Conservation (phyloP, 2,797 vertebrate species). For the Rhinoraja longicauda region DNA sequence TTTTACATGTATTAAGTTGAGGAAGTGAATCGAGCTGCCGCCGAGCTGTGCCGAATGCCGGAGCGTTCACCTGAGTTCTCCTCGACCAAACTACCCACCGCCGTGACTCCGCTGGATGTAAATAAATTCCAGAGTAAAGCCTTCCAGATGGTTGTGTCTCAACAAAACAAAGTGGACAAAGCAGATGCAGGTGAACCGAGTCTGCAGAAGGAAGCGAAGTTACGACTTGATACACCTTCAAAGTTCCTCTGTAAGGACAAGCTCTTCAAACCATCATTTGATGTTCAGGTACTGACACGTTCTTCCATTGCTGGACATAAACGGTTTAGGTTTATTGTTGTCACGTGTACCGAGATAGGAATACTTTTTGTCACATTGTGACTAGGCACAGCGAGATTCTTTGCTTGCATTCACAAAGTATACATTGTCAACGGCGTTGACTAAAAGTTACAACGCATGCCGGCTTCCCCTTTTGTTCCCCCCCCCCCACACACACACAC, state of each 20-base stretch:
- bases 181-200: constrained; percentile 41
- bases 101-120: constrained; percentile 80
- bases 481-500: too few relatives aligned
- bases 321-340: too few relatives aligned
- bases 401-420: too few relatives aligned
- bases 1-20: neutral
- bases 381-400: too few relatives aligned
- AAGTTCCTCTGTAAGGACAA: constrained; percentile 87
- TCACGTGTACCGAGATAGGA: too few relatives aligned
- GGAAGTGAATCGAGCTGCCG: neutral
- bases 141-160: constrained; percentile 71
- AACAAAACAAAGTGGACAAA: constrained; percentile 51
- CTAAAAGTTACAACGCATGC: too few relatives aligned
- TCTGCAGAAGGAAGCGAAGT: constrained; percentile 64
- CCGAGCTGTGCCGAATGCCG: neutral
- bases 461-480: too few relatives aligned
- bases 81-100: constrained; percentile 45
- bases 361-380: too few relatives aligned
- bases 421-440: too few relatives aligned
- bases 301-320: neutral
- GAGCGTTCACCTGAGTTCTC: constrained; percentile 45
- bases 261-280: constrained; percentile 86
- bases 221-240: constrained; percentile 87
- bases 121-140: constrained; percentile 82
- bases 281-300: constrained; percentile 66